These are phyloP conservation scores for Drosophila testacea DNA, from an alignment of 2,888 invertebrate genomes.

Conservation along the genomic window DNA sequence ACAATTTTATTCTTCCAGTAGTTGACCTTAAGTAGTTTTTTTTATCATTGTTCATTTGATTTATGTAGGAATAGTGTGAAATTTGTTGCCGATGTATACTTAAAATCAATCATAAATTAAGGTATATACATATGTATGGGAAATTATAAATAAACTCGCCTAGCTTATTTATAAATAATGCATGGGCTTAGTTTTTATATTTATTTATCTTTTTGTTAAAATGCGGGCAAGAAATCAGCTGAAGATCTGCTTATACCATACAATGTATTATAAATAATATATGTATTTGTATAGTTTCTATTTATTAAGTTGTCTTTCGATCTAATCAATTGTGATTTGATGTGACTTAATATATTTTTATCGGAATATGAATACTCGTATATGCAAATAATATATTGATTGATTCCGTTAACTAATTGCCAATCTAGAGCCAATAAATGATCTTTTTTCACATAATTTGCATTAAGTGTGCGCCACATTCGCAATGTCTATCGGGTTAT, in stretches of 20 bases:
- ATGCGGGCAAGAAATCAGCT: background rate
- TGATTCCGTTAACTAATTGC: conserved; percentile 31
- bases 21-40: conserved; percentile 54
- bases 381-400: conserved; percentile 31
- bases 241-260: conserved; percentile 8
- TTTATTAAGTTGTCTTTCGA: conserved; percentile 3
- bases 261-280: background rate
- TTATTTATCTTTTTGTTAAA: background rate
- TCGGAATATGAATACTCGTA: conserved; percentile 22
- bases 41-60: conserved; percentile 7
- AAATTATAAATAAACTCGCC: conserved; percentile 12
- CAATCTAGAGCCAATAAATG: background rate
- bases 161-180: conserved; percentile 37
- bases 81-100: conserved; percentile 27
- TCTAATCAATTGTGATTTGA: conserved; percentile 16
- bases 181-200: conserved; percentile 8
- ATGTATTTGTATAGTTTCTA: conserved; percentile 22
- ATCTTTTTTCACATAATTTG: conserved; percentile 15
- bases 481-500: conserved; percentile 8
- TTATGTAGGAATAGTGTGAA: conserved; percentile 50
- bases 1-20: conserved; percentile 34
- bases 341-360: conserved; percentile 10
- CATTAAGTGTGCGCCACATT: conserved; percentile 9
- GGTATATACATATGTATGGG: conserved; percentile 43
- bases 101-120: conserved; percentile 51